phyloP scores from a whole-genome alignment of 2,113 vertebrate genomes.

The Chloropsis cyanopogon region DNA sequence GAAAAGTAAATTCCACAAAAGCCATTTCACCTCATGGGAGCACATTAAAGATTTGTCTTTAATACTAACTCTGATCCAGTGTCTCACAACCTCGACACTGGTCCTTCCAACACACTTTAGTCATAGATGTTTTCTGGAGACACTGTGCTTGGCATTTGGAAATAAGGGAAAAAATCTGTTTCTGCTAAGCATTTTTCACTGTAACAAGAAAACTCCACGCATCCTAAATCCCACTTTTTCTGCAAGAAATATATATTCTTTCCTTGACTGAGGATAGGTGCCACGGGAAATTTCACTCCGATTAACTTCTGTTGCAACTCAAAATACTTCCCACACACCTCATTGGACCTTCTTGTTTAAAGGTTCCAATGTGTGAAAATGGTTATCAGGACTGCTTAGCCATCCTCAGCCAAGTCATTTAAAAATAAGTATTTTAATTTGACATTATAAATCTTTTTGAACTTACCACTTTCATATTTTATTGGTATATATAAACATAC shows the following conservation, averaged over 20 bases:
- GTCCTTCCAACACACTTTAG: not conserved
- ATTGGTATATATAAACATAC: not conserved
- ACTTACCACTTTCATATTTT: not conserved
- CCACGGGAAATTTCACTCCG: not conserved
- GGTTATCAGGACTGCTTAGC: not conserved
- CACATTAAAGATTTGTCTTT: not conserved
- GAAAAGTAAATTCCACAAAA: not conserved
- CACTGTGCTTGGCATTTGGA: not conserved
- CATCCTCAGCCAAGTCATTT: not conserved
- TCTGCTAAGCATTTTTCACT: not conserved
- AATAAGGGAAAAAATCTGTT: not conserved
- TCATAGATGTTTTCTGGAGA: not conserved
- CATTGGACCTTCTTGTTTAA: not conserved
- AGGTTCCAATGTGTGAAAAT: not conserved
- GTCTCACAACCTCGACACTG: not conserved
- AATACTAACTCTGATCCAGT: not conserved
- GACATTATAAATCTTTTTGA: not conserved
- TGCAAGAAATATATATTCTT: not conserved
- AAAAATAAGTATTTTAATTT: not conserved
- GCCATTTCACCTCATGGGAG: not conserved
- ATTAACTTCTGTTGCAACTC: not conserved
- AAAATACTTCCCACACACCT: not conserved
- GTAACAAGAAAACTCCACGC: not conserved
- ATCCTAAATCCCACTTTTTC: not conserved
- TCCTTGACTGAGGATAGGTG: not conserved